These are phyloP conservation scores for Celastrina argiolus DNA, from an alignment of 2,888 invertebrate genomes.

Conservation along the genomic window DNA sequence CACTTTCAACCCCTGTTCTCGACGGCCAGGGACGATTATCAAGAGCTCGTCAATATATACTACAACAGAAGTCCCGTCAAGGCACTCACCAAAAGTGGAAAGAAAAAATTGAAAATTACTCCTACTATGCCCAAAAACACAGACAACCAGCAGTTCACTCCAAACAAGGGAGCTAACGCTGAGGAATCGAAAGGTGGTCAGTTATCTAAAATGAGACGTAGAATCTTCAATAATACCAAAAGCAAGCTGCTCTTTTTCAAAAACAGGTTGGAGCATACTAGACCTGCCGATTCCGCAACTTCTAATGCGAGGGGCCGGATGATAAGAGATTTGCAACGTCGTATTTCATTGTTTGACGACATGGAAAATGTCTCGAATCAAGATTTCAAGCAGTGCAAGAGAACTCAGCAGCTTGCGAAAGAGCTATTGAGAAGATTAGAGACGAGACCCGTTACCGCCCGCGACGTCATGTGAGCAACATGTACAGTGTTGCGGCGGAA, in stretches of 20 bases:
- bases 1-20: slow-evolving; percentile 76
- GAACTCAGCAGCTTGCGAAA: slow-evolving; percentile 44
- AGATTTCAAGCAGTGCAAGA: slow-evolving; percentile 50
- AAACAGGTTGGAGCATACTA: slow-evolving; percentile 41
- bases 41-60: slow-evolving; percentile 52
- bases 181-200: background rate
- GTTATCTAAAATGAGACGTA: background rate
- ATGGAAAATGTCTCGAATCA: slow-evolving; percentile 41
- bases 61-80: slow-evolving; percentile 37
- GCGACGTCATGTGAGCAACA: background rate
- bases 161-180: background rate
- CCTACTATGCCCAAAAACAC: slow-evolving; percentile 24
- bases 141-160: background rate
- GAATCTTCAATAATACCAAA: slow-evolving; percentile 31
- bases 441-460: background rate
- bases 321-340: slow-evolving; percentile 44
- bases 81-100: slow-evolving; percentile 39
- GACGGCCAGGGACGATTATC: slow-evolving; percentile 57
- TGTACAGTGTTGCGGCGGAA: background rate
- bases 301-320: slow-evolving; percentile 46
- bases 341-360: slow-evolving; percentile 42
- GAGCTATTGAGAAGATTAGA: slow-evolving; percentile 15
- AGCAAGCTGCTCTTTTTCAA: slow-evolving; percentile 46
- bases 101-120: slow-evolving; percentile 40
- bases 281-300: slow-evolving; percentile 39